Percentiles rank a stretch among this genome's conserved stretches.
Conservation (phyloP, 1,140 invertebrate species). For the Drosophila prosaltans region DNA sequence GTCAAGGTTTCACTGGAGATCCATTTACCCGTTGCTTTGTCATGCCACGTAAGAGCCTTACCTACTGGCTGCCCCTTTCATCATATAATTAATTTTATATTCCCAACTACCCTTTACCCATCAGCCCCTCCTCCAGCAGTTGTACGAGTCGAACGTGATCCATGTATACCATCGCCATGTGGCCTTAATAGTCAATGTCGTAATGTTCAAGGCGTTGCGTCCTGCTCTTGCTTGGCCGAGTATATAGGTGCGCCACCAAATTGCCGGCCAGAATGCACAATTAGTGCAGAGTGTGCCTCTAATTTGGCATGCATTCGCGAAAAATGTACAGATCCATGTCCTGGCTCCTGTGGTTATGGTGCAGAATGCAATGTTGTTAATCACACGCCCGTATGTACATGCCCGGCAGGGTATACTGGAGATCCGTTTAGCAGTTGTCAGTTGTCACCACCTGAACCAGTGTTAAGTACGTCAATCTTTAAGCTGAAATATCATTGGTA, state of each 20-base stretch:
- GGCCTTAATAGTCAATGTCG: conserved; percentile 91
- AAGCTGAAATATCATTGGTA: conserved; percentile 76
- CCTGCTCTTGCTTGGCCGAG: conserved; percentile 90
- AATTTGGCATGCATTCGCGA: conserved; percentile 92
- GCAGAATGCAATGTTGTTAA: conserved; percentile 93
- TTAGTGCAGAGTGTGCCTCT: conserved; percentile 91
- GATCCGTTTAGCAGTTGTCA: conserved; percentile 92
- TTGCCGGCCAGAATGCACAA: conserved; percentile 93
- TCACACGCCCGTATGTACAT: conserved; percentile 92
- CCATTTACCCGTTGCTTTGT: conserved; percentile 86
- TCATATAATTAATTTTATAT: neutral
- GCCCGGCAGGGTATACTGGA: conserved; percentile 89
- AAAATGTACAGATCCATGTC: conserved; percentile 93
- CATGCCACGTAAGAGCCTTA: conserved; percentile 84
- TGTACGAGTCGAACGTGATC: conserved; percentile 85
- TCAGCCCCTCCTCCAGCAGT: conserved; percentile 66
- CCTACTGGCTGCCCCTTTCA: neutral
- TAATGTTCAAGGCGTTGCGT: conserved; percentile 88
- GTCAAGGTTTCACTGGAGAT: conserved; percentile 87
- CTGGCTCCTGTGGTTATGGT: conserved; percentile 90
- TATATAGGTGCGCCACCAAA: conserved; percentile 90
- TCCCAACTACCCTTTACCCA: neutral
- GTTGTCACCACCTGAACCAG: conserved; percentile 77
- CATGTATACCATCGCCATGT: conserved; percentile 88
- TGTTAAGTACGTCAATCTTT: conserved; percentile 85